A percentile compares a stretch with the other conserved stretches of the same genome.
These are phyloP conservation scores for Varecia variegata DNA, from an alignment of 2,797 vertebrate genomes.

Conservation along the genomic window DNA sequence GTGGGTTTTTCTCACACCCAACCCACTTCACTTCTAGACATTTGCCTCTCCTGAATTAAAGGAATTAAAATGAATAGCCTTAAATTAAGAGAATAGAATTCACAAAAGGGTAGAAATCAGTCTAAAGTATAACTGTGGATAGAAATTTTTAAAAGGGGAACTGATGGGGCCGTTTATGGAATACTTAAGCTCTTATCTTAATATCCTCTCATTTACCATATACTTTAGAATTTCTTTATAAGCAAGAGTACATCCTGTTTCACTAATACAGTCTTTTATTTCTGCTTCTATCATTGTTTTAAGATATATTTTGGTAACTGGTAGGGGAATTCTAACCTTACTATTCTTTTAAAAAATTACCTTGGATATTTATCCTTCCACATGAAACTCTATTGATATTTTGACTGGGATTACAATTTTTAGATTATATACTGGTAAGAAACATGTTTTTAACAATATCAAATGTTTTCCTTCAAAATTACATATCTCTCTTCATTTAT, in stretches of 20 bases:
- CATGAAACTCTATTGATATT: neutral
- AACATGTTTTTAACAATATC: neutral
- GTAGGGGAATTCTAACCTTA: neutral
- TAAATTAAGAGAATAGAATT: neutral
- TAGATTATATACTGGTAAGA: neutral
- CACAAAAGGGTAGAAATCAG: neutral
- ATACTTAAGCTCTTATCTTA: neutral
- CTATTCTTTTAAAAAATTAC: neutral
- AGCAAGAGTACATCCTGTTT: neutral
- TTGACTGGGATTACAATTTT: neutral
- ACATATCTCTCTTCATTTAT: neutral
- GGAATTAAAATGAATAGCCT: neutral
- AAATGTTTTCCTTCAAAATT: neutral
- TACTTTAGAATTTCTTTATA: neutral
- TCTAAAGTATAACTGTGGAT: neutral
- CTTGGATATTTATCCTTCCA: neutral
- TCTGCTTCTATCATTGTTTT: neutral
- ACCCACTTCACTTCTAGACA: neutral
- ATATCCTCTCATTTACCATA: neutral
- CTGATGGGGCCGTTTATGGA: neutral
- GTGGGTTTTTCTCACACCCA: neutral
- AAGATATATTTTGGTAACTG: neutral
- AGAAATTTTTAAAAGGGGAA: neutral
- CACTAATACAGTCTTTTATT: neutral
- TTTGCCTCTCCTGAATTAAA: neutral